These are phyloP conservation scores for Butorides virescens DNA, from an alignment of 2,113 vertebrate species.

Conservation along the genomic window DNA sequence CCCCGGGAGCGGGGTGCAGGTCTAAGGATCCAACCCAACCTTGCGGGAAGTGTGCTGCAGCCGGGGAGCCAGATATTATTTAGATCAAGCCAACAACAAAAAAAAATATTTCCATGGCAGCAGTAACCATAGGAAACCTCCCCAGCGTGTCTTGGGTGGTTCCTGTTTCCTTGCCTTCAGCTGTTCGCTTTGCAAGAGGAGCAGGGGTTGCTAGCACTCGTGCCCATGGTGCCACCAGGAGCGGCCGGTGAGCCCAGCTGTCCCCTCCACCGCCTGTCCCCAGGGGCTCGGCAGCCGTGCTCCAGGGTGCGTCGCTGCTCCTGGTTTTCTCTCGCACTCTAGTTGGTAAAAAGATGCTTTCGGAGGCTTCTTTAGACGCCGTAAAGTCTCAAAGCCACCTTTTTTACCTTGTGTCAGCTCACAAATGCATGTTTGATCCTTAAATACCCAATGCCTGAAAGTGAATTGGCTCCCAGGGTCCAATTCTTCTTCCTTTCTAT, in stretches of 20 bases:
- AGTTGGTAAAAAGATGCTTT: slow-evolving; percentile 16
- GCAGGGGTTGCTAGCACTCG: background rate
- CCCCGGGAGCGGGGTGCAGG: background rate
- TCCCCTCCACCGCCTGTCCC: background rate
- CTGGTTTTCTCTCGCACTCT: background rate
- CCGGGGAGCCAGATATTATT: slow-evolving; percentile 50
- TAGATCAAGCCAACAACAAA: slow-evolving; percentile 65
- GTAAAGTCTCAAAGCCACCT: background rate
- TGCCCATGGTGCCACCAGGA: background rate
- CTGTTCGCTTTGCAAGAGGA: slow-evolving; percentile 17
- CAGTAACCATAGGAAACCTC: slow-evolving; percentile 79
- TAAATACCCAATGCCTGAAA: slow-evolving; percentile 52
- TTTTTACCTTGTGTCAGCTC: slow-evolving; percentile 46
- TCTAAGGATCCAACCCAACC: background rate
- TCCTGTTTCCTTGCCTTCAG: slow-evolving; percentile 13
- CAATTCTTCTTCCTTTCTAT: slow-evolving; percentile 51
- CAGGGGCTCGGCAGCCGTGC: background rate
- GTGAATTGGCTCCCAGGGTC: slow-evolving; percentile 31
- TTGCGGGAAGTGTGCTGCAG: background rate
- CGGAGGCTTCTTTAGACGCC: background rate
- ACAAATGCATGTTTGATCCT: slow-evolving; percentile 24
- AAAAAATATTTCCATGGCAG: slow-evolving; percentile 77
- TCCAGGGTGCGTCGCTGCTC: background rate
- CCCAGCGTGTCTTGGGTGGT: slow-evolving; percentile 35
- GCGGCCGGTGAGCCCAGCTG: background rate